These are phyloP conservation scores for Mustela nigripes DNA, from an alignment of 2,113 vertebrate genomes.

Conservation along the genomic window DNA sequence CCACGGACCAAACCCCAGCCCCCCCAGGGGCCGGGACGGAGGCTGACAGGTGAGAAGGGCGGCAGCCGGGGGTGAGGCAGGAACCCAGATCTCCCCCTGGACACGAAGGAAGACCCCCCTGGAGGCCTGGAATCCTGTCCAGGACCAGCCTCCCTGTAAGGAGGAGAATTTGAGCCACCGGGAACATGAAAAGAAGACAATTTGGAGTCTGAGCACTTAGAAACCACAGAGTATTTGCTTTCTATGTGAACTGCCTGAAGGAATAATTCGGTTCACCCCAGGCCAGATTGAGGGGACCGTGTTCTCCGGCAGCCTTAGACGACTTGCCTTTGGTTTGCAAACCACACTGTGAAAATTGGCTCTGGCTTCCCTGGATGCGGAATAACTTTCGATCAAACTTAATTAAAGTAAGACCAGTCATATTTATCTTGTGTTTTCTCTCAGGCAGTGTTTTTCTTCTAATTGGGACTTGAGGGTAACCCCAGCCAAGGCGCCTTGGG, in stretches of 20 bases:
- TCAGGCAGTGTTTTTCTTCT: constrained; percentile 77
- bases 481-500: constrained; percentile 42
- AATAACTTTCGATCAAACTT: constrained; percentile 75
- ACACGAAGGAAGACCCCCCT: accelerated
- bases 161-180: accelerated
- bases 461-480: constrained; percentile 73
- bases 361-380: constrained; percentile 67
- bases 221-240: accelerated
- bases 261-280: constrained; percentile 19
- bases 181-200: neutral
- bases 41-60: accelerated
- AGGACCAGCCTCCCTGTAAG: too few species aligned
- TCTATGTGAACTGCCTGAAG: constrained; percentile 48
- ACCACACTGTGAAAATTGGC: constrained; percentile 70
- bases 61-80: accelerated
- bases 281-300: constrained; percentile 38
- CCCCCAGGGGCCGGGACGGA: accelerated
- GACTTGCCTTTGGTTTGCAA: constrained; percentile 71
- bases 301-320: constrained; percentile 53
- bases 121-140: accelerated
- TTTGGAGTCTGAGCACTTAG: neutral
- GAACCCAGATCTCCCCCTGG: accelerated
- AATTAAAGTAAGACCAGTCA: constrained; percentile 67
- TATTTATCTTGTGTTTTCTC: constrained; percentile 83
- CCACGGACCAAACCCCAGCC: too few species aligned